A percentile compares a stretch with the other conserved stretches of the same genome.
Conservation (phyloP, 1,140 invertebrate genomes). For the Magallana angulata region DNA sequence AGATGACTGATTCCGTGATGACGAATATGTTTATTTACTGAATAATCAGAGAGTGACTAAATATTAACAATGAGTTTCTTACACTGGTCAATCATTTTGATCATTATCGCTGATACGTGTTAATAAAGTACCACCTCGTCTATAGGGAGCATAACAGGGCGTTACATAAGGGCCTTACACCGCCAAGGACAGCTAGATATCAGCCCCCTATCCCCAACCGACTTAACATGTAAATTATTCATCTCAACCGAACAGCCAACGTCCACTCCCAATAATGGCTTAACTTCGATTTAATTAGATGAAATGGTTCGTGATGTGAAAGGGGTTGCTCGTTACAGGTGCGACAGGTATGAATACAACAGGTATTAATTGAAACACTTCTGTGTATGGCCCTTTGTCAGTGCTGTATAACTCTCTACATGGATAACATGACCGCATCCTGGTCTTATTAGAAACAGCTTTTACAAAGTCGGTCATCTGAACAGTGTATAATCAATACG, state of each 20-base stretch:
- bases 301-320: conserved; percentile 35
- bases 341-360: neutral
- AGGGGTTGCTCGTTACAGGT: conserved; percentile 22
- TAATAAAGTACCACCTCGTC: conserved; percentile 19
- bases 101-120: neutral
- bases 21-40: neutral
- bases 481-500: conserved; percentile 1
- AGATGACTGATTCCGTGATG: too few relatives aligned
- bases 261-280: conserved; percentile 4
- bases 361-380: conserved; percentile 30
- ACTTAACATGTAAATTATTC: conserved; percentile 14
- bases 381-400: neutral
- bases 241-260: neutral
- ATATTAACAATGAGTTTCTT: neutral
- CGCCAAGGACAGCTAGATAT: neutral
- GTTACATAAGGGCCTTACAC: neutral
- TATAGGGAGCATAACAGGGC: neutral
- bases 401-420: neutral
- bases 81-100: conserved; percentile 17
- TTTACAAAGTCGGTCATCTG: neutral
- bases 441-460: neutral
- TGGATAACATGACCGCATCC: neutral
- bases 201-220: neutral
- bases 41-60: neutral
- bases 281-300: conserved; percentile 38